phyloP scores from a whole-genome alignment of 1,140 invertebrate genomes.

The Macrotrachela quadricornifera region DNA sequence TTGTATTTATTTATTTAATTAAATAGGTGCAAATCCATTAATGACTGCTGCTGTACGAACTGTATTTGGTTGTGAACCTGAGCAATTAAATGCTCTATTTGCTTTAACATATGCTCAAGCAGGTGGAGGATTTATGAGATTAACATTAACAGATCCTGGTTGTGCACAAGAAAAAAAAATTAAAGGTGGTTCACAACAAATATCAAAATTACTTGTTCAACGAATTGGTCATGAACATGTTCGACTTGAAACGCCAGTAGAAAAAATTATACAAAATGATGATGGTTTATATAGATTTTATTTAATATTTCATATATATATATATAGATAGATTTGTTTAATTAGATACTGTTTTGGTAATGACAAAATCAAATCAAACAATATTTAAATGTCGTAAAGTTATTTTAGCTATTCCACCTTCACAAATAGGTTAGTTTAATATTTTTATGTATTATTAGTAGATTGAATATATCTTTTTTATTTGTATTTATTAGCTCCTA shows the following conservation, averaged over 20 bases:
- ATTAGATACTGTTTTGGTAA: conserved; percentile 11
- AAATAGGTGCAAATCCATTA: conserved; percentile 16
- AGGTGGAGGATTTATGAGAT: conserved; percentile 21
- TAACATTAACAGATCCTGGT: conserved; percentile 15
- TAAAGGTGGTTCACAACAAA: conserved; percentile 28
- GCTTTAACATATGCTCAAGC: conserved; percentile 25
- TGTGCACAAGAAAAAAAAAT: conserved; percentile 1
- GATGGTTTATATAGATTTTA: conserved; percentile 12
- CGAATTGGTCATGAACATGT: conserved; percentile 21
- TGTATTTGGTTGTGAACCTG: conserved; percentile 22
- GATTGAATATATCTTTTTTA: not conserved
- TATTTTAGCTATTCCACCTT: not conserved
- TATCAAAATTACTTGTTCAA: conserved; percentile 19
- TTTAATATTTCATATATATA: conserved; percentile 6
- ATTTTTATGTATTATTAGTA: no score
- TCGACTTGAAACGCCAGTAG: conserved; percentile 18
- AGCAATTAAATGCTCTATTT: conserved; percentile 27
- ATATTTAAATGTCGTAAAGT: not conserved
- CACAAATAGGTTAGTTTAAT: no score
- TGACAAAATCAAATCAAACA: not conserved
- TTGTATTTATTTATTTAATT: not conserved
- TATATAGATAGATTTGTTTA: no score
- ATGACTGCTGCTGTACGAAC: conserved; percentile 14
- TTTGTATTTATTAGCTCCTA: conserved; percentile 15
- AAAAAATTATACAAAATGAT: conserved; percentile 17